These are phyloP conservation scores for Leuctra nigra DNA, from an alignment of 2,888 invertebrate species.

Conservation along the genomic window DNA sequence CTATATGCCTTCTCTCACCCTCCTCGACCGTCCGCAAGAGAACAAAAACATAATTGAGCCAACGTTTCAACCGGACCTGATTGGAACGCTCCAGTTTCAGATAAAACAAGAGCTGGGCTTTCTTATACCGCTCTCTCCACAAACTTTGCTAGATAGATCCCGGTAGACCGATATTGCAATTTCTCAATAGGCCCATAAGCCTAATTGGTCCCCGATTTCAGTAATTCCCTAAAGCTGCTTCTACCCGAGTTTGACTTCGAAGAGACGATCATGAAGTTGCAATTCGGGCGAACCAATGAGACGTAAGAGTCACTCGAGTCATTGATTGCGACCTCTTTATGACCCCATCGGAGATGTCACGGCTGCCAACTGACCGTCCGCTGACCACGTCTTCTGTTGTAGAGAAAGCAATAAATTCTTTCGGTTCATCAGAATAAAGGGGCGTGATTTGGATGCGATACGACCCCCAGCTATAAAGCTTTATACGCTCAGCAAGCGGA, in stretches of 20 bases:
- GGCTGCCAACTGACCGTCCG: background rate
- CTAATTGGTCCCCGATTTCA: conserved; percentile 18
- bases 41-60: conserved; percentile 19
- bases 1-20: background rate
- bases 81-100: conserved; percentile 13
- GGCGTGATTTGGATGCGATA: background rate
- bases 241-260: too few species aligned
- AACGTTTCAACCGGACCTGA: conserved; percentile 1
- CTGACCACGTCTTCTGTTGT: background rate
- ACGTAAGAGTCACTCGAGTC: conserved; percentile 3
- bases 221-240: conserved; percentile 4
- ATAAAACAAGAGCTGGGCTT: conserved; percentile 6
- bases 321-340: conserved; percentile 11
- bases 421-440: conserved; percentile 6
- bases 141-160: conserved; percentile 10
- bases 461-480: background rate
- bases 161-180: conserved; percentile 17
- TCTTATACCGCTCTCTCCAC: conserved; percentile 2
- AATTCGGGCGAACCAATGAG: too few species aligned
- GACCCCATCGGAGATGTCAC: background rate
- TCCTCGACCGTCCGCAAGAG: conserved; percentile 10
- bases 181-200: conserved; percentile 16
- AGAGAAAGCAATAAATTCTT: background rate
- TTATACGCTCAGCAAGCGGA: conserved; percentile 8
- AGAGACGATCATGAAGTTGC: too few species aligned